Evolutionary conservation across 2,797 vertebrate species (phyloP), one percentile per base, ranked within the genome.

Genomic region (Brotula barbata): DNA sequence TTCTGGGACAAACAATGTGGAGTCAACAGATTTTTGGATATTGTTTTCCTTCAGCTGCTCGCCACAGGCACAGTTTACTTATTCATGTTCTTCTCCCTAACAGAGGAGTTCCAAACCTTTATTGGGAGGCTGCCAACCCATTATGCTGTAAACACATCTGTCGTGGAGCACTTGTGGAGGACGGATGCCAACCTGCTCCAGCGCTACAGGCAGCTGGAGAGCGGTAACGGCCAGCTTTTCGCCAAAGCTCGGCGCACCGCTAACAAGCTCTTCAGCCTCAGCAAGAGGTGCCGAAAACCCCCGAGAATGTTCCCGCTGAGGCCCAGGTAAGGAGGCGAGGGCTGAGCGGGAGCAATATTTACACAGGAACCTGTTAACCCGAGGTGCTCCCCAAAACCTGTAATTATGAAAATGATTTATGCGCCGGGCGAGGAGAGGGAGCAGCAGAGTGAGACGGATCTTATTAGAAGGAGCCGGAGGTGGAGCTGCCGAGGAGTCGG

Each of bases 41-140:
- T 66, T 64, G 59, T 74, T 64, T 59, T 60, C 68, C 69, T 28
- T 43, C 13, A 7, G 76, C 63, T 78, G 45, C 23, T 45, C 51
- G 58, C 78, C 78, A 64, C 17, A 15, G 69, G 71, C 63, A 49
- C 36, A 71, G 12, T 84, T 87, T 66, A 78, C 64, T 81, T 70
- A 77, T 82, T 81, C 59, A 77, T 82, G 60, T 73, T 68, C 55
- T 71, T 54, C 58, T 72, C 77, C 34, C 62, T 68, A 62, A 42
- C 87, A 98, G 96, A 95, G 66, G 95, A 97, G 91, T 98, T 98
- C 91, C 96, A 95, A 73, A 89, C 93, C 72, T 98, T 98, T 73
- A 91, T 96, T 89, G 93, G 94, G 86, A 93, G 92, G 68, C 90
- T 98, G 85, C 95, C 95, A 44, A 89, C 89, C 77, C 93, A 94